Conservation (phyloP, 2,888 invertebrate species). For the Miltochrista miniata region DNA sequence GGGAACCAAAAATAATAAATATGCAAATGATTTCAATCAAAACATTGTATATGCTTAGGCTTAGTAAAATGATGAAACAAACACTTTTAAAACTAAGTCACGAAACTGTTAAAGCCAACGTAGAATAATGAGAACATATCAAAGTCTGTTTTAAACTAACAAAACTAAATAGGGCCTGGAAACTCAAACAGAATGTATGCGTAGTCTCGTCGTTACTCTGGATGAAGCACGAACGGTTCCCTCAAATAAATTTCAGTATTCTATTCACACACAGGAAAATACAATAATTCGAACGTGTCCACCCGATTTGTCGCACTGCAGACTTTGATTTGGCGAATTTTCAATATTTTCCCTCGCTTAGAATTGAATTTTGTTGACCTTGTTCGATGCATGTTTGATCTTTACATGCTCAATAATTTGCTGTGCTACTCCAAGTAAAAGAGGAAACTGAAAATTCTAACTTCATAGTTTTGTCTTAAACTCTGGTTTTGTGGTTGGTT, state of each 20-base stretch:
- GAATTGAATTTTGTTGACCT: slow-evolving; percentile 41
- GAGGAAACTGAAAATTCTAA: too few relatives aligned
- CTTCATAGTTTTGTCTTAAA: too few relatives aligned
- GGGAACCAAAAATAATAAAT: background rate
- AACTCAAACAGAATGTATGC: slow-evolving; percentile 35
- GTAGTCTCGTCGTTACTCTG: slow-evolving; percentile 46
- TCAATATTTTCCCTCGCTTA: slow-evolving; percentile 55
- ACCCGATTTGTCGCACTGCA: slow-evolving; percentile 77
- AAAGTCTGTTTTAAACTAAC: slow-evolving; percentile 38
- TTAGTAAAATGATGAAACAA: background rate
- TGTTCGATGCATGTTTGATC: slow-evolving; percentile 34
- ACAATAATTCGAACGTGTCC: slow-evolving; percentile 73
- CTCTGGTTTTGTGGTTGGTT: too few relatives aligned
- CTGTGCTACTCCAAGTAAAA: too few relatives aligned
- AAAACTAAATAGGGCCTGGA: slow-evolving; percentile 46
- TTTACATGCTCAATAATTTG: background rate
- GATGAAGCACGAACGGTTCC: slow-evolving; percentile 48
- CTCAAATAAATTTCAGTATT: slow-evolving; percentile 63
- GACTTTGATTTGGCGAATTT: slow-evolving; percentile 55
- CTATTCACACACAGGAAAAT: slow-evolving; percentile 55
- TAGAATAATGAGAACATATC: background rate
- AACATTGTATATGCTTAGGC: background rate
- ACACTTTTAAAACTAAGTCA: background rate
- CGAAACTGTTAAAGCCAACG: background rate
- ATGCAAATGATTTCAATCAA: background rate